Evolutionary conservation across 1,140 invertebrate species (phyloP).

Genomic region (Aphis gossypii): DNA sequence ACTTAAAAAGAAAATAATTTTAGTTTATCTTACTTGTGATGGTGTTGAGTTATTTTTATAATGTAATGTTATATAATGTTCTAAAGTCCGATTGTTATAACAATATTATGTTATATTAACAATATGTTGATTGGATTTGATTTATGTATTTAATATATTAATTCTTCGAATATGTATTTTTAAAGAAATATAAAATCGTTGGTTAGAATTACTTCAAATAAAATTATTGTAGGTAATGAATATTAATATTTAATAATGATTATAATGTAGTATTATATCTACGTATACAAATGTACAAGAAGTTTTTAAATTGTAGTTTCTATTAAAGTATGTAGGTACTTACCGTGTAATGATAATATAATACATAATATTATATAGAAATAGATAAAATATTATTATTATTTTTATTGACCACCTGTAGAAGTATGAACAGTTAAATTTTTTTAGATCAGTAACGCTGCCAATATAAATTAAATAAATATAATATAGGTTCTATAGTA

Average conservation of each 20-base stretch:
- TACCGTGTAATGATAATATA: not conserved
- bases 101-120: too few relatives aligned
- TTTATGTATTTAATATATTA: not conserved
- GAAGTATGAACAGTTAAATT: not conserved
- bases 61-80: too few relatives aligned
- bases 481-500: not conserved
- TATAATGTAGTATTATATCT: not conserved
- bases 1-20: too few relatives aligned
- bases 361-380: not conserved
- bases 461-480: not conserved
- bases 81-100: too few relatives aligned
- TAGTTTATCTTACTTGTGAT: too few relatives aligned
- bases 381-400: not conserved
- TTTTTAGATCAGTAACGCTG: slow-evolving; percentile 26
- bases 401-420: not conserved
- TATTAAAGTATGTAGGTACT: not conserved
- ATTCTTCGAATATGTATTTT: not conserved
- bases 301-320: not conserved
- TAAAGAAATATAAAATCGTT: not conserved
- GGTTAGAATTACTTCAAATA: not conserved
- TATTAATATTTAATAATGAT: not conserved
- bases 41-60: too few relatives aligned
- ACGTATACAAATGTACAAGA: not conserved
- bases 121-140: too few relatives aligned
- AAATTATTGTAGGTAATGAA: not conserved